Conservation (phyloP, 2,888 invertebrate genomes). For the Girardia tigrina region DNA sequence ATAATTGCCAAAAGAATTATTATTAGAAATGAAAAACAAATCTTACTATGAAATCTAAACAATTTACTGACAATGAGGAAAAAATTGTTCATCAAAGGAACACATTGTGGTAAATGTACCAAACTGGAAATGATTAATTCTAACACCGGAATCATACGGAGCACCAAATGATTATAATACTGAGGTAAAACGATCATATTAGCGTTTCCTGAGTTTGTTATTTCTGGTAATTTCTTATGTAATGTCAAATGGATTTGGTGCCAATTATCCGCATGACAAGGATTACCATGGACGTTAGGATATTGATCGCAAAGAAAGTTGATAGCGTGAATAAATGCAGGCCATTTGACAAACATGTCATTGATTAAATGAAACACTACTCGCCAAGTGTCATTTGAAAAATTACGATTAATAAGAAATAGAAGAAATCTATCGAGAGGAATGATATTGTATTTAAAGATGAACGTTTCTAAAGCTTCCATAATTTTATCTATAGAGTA, state of each 20-base stretch:
- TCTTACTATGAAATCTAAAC: neutral
- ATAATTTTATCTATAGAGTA: neutral
- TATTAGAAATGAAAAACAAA: too few species aligned
- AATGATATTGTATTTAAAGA: neutral
- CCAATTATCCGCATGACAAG: slow-evolving; percentile 7
- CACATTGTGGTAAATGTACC: slow-evolving; percentile 3
- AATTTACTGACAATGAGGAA: neutral
- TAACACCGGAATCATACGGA: slow-evolving; percentile 25
- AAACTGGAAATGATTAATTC: slow-evolving; percentile 14
- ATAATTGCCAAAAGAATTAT: too few species aligned
- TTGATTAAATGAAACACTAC: neutral
- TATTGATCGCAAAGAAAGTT: neutral
- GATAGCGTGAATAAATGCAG: neutral
- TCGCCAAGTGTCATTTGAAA: neutral
- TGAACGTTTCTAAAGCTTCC: neutral
- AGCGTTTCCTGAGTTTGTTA: neutral
- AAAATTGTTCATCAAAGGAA: neutral
- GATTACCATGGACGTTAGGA: neutral
- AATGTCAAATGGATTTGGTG: slow-evolving; percentile 11
- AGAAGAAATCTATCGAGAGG: slow-evolving; percentile 14
- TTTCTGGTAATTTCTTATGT: neutral
- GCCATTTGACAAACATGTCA: neutral
- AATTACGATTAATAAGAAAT: neutral
- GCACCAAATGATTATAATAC: slow-evolving; percentile 28
- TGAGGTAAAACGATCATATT: neutral